These are phyloP conservation scores for Felis catus DNA, from an alignment of 2,113 vertebrate species.

Conservation along the genomic window DNA sequence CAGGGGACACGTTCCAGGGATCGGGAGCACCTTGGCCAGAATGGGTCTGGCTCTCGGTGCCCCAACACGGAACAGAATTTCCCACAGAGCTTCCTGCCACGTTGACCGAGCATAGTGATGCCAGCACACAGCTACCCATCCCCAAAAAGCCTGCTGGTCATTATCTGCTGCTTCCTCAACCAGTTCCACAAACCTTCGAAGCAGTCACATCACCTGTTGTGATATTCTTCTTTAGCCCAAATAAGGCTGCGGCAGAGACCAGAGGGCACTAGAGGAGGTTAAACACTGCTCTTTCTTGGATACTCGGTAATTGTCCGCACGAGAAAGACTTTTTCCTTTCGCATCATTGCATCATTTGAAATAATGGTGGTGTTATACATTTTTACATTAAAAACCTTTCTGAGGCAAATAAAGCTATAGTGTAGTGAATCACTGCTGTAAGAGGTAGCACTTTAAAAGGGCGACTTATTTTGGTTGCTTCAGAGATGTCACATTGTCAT, in stretches of 20 bases:
- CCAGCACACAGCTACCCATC: accelerated
- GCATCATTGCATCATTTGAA: background rate
- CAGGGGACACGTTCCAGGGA: background rate
- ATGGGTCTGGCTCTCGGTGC: background rate
- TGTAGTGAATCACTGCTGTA: background rate
- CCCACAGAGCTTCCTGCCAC: background rate
- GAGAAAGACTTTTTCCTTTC: background rate
- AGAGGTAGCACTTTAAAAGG: background rate
- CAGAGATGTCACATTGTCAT: background rate
- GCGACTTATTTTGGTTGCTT: background rate
- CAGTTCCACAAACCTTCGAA: background rate
- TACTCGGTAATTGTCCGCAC: accelerated
- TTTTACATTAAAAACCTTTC: background rate
- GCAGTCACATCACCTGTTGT: background rate
- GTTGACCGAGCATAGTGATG: background rate
- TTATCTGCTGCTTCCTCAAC: background rate
- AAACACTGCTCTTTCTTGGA: background rate
- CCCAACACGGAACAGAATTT: background rate
- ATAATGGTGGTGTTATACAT: background rate
- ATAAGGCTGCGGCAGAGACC: background rate
- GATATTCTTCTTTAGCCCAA: background rate
- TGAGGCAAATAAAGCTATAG: background rate
- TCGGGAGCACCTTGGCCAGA: no score
- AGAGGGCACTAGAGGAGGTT: accelerated
- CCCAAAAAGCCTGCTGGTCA: accelerated